Evolutionary conservation across 2,113 vertebrate genomes (phyloP).

Genomic region (Halcyon senegalensis): DNA sequence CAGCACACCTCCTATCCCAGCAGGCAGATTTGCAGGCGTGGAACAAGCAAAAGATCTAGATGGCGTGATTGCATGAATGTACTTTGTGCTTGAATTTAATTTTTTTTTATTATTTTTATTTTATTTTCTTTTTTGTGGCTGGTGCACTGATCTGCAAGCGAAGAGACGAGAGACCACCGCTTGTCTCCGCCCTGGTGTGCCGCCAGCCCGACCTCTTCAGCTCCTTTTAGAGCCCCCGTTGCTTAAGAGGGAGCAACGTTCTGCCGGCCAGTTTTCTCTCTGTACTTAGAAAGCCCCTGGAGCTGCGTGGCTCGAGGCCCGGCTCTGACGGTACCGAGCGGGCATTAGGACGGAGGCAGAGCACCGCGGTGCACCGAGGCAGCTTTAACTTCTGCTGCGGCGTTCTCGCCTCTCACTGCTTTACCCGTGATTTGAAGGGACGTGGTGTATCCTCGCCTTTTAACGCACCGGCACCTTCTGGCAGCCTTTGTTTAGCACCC

Average conservation of each 20-base stretch:
- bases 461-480: not conserved
- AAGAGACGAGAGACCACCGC: no score
- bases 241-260: rapidly evolving
- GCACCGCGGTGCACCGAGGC: rapidly evolving
- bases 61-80: no score
- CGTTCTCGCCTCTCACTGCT: not conserved
- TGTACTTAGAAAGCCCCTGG: rapidly evolving
- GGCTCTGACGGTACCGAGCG: rapidly evolving
- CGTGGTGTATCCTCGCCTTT: rapidly evolving
- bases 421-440: no score
- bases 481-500: rapidly evolving
- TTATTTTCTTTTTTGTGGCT: not conserved
- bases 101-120: no score
- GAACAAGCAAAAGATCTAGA: not conserved
- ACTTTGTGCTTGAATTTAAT: not conserved
- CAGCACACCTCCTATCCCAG: rapidly evolving
- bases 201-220: rapidly evolving
- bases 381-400: not conserved
- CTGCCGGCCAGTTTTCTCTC: rapidly evolving
- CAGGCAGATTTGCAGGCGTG: not conserved
- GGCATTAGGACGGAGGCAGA: rapidly evolving
- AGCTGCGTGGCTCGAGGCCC: rapidly evolving
- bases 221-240: rapidly evolving
- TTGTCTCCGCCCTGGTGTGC: rapidly evolving
- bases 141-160: no score